Evolutionary conservation across 2,797 vertebrate species (phyloP).

Genomic region (Poeciliopsis infans): DNA sequence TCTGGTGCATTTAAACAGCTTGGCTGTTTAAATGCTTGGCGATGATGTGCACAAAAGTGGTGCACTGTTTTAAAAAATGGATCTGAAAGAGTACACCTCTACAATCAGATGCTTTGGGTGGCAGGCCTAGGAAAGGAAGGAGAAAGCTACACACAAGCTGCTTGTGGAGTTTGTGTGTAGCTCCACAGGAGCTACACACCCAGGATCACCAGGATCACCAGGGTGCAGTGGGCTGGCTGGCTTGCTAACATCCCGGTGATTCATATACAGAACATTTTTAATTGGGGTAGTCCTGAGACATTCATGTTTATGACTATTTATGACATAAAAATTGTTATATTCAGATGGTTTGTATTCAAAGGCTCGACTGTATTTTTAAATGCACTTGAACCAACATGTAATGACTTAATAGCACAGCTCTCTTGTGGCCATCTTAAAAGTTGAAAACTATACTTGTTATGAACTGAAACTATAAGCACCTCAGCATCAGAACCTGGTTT

Average conservation of each 20-base stretch:
- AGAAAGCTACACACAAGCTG: background rate
- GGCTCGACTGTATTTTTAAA: background rate
- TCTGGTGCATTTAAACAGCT: background rate
- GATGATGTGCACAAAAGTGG: background rate
- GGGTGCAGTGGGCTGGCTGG: background rate
- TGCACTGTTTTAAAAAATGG: background rate
- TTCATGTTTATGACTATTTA: background rate
- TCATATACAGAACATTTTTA: background rate
- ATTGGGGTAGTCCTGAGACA: background rate
- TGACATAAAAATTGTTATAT: background rate
- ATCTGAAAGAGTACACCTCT: background rate
- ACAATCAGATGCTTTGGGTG: background rate
- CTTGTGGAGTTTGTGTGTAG: background rate
- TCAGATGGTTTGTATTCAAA: background rate
- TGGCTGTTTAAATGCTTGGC: no score
- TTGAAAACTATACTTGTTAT: constrained; percentile 2
- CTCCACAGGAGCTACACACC: no score
- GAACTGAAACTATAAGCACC: background rate
- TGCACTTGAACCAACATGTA: background rate
- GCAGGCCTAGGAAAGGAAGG: background rate
- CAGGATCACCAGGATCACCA: background rate
- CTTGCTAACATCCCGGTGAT: background rate
- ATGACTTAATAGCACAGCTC: background rate
- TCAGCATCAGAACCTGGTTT: background rate
- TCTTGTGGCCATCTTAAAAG: background rate